A percentile compares a stretch with the other conserved stretches of the same genome.
phyloP scores from a whole-genome alignment of 2,797 vertebrate species.

The Chrysocyon brachyurus region DNA sequence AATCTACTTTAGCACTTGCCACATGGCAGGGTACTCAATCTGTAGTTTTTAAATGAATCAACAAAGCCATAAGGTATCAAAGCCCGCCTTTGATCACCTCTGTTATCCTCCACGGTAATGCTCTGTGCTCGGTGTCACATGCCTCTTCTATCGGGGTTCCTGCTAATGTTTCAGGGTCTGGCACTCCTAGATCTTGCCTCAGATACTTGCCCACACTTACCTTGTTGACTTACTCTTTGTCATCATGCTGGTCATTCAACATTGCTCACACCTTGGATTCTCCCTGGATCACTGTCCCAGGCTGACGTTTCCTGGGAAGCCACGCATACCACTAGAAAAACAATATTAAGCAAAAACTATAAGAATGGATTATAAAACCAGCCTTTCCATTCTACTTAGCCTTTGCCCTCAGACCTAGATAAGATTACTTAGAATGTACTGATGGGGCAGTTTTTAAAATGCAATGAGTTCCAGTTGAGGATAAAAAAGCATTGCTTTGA shows the following conservation, averaged over 20 bases:
- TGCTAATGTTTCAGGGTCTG: not conserved
- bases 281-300: not conserved
- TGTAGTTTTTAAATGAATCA: not conserved
- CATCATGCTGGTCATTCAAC: not conserved
- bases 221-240: not conserved
- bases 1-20: not conserved
- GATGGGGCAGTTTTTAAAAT: not conserved
- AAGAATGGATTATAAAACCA: not conserved
- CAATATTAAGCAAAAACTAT: not conserved
- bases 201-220: not conserved
- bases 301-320: not conserved
- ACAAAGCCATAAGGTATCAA: not conserved
- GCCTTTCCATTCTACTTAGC: not conserved
- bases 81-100: not conserved
- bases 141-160: not conserved
- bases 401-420: not conserved
- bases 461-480: not conserved
- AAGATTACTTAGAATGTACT: not conserved
- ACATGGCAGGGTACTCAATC: not conserved
- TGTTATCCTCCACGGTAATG: not conserved
- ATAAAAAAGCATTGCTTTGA: not conserved
- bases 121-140: not conserved
- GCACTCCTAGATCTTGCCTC: not conserved
- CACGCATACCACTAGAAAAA: not conserved
- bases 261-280: not conserved